Base-by-base conservation (phyloP, 2,113 vertebrate species). In the Nerophis lumbriciformis region DNA sequence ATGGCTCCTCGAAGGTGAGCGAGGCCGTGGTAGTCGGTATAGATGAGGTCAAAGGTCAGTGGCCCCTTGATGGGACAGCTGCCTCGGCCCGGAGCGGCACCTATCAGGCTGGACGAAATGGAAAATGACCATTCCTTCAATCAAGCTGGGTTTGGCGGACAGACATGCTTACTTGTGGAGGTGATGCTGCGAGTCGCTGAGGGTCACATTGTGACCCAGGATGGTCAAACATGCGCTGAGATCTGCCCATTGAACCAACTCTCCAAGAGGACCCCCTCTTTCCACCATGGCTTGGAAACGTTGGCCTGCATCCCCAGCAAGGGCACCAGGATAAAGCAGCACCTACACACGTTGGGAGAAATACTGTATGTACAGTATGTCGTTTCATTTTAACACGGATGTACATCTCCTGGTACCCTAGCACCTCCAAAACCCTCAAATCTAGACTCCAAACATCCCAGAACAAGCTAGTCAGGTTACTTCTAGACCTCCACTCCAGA, bases 231-330 rank as follows among this genome's bases (percentile, higher is more conserved):
- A 80, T 54, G 82, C 81, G 6, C 81, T 66, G 48, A 88, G 78
- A 74, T 90, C 89, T 4, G 88, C 87, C 89, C 89, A 90, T 72
- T 90, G 89, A 53, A 90, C 89, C 72, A 90, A 79, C 69, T 90
- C 89, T 19, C 89, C 89, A 0, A 89, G 74, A 56, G 89, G 89
- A 48, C 89, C 89, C 1, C 88, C 89, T 61, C 53, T 72, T 12
- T 88, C 78, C 69, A 88, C 81, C 79, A 86, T 85, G 37, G 83
- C 68, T 47, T 79, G 81, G 53, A 89, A 89, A 36, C 7, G 63
- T 74, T 81, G 82, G 19, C 87, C 89, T 6, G 52, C 77, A 11
- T 36, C 64, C 7, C 85, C 89, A 6, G 83, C 77, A 28, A 90
- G 66, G 6, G 86, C 80, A 0, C 89, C 89, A 0, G 81, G 87